Base-by-base conservation (phyloP, 1,140 invertebrate species). In the Gryon sp. region DNA sequence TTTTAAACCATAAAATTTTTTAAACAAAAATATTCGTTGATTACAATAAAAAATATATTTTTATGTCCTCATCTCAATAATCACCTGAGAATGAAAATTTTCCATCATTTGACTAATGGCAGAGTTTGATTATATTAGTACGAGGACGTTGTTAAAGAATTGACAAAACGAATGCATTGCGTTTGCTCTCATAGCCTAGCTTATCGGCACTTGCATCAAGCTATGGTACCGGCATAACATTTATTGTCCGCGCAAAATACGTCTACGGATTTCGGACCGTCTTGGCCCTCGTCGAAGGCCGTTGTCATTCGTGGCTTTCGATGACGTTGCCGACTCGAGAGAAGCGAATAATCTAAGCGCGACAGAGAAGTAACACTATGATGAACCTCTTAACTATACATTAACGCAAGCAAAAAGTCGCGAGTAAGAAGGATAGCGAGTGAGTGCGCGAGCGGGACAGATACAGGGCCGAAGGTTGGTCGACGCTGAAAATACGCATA, bases 401-500 rank as follows among this genome's bases (percentile, higher is more conserved):
- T 79, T 72, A 80, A 55, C 75, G 70, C 65, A 43, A 62, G 65
- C 63, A 57, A 70, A 78, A 65, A 70, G 65, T 57, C 57, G 5
- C 55, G 59, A 66, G 18, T 15, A 57, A 65, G 18, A 16, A 57
- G 59, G 69, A 73, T 43, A 50, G 60, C 38, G 46, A 24, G 34
- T n/a, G n/a, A n/a, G n/a, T n/a, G 22, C 19, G 52, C 52, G 59
- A 74, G 59, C 26, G 68, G 68, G 59, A 62, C 52, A 45, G 24
- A 41, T 22, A 69, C 12, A 48, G 70, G 70, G 40, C 52, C 80
- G 82, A 87, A 87, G 86, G 82, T 85, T 87, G 82, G 69, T 76
- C 81, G 80, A 80, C 82, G 81, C 86, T 85, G 81, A 87, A 88
- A 87, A 88, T 88, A 88, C 81, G 79, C 82, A 79, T 80, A 80